A percentile compares a stretch with the other conserved stretches of the same genome.
phyloP scores from a whole-genome alignment of 2,113 vertebrate species.

The Elephas maximus region DNA sequence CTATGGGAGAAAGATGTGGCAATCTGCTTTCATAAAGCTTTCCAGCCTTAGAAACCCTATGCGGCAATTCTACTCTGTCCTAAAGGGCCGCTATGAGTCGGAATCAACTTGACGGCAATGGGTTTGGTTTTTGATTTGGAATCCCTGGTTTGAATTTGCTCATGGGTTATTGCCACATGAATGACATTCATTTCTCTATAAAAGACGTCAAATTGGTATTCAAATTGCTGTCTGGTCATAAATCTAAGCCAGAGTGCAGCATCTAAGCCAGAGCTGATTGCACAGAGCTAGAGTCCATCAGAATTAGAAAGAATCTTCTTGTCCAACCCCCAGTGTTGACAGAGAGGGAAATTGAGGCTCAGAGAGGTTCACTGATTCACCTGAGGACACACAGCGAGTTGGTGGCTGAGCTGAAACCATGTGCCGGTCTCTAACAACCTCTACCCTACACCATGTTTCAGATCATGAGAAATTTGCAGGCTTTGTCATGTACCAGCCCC shows the following conservation, averaged over 20 bases:
- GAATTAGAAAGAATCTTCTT: background rate
- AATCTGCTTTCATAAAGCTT: no score
- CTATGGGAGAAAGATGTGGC: no score
- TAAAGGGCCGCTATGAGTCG: no score
- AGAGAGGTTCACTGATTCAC: background rate
- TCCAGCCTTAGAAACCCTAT: no score
- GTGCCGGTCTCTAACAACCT: background rate
- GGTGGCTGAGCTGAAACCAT: background rate
- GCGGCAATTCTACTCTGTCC: no score
- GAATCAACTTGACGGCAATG: no score
- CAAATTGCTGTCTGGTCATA: background rate
- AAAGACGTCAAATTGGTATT: constrained; percentile 28
- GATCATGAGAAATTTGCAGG: background rate
- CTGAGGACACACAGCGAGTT: background rate
- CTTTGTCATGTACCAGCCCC: background rate
- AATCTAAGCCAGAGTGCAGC: background rate
- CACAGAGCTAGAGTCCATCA: background rate
- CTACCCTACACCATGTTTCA: background rate
- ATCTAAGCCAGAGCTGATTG: background rate
- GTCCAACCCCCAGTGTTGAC: background rate
- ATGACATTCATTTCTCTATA: background rate
- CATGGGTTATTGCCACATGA: background rate
- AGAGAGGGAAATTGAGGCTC: background rate
- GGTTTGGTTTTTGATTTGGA: no score
- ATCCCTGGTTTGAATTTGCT: background rate